A percentile compares a stretch with the other conserved stretches of the same genome.
Conservation (phyloP, 2,797 vertebrate genomes). For the Spinibarbus caldwelli region DNA sequence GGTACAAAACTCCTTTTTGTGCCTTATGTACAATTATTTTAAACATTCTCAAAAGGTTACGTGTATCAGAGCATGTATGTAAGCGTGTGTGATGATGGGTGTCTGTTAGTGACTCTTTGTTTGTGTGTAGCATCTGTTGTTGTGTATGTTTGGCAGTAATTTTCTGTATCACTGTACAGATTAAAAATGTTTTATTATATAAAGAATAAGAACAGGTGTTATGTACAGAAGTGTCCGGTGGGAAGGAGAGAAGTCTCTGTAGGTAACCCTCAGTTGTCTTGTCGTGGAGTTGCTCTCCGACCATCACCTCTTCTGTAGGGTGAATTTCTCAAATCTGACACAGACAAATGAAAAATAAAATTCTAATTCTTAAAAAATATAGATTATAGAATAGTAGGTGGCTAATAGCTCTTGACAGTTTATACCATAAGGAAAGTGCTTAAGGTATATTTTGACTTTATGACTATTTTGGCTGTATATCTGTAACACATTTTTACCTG, state of each 20-base stretch:
- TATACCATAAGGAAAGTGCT: background rate
- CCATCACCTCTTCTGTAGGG: conserved; percentile 89
- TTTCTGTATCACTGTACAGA: background rate
- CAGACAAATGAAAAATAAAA: background rate
- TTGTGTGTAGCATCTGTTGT: background rate
- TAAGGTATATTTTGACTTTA: background rate
- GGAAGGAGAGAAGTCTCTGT: background rate
- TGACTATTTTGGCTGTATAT: background rate
- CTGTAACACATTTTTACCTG: conserved; percentile 76
- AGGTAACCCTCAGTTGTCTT: conserved; percentile 74
- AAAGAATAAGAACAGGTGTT: conserved; percentile 2
- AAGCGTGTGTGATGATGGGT: conserved; percentile 6
- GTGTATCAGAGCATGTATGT: background rate
- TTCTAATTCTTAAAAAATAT: background rate
- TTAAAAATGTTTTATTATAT: conserved; percentile 14
- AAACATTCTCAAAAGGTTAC: background rate
- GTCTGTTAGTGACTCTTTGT: conserved; percentile 37
- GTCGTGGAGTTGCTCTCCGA: conserved; percentile 77
- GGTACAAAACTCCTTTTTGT: background rate
- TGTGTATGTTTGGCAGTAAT: conserved; percentile 14
- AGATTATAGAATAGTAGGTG: background rate
- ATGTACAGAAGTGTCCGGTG: conserved; percentile 4
- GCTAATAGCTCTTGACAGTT: background rate
- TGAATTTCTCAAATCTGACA: conserved; percentile 88
- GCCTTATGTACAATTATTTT: conserved; percentile 37